Evolutionary conservation across 1,140 invertebrate genomes (phyloP).

Genomic region (Chrysoperla carnea): DNA sequence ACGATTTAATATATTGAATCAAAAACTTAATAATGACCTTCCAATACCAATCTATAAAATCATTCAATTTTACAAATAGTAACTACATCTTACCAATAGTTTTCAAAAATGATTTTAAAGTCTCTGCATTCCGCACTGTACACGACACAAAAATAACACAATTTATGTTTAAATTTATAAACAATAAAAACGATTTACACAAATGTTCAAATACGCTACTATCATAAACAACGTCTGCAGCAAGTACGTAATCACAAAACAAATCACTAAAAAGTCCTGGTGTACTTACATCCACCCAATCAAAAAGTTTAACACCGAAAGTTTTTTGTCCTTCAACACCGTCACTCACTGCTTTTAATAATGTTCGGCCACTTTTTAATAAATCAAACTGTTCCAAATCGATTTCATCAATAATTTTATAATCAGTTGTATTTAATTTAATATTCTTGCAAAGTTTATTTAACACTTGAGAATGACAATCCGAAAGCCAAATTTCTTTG

Average conservation of each 20-base stretch:
- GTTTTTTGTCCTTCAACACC: constrained; percentile 4
- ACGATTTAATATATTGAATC: no score
- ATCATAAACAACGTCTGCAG: constrained; percentile 35
- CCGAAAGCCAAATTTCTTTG: constrained; percentile 29
- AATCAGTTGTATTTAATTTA: constrained; percentile 17
- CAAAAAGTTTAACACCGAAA: constrained; percentile 18
- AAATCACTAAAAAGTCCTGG: constrained; percentile 9
- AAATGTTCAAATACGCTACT: constrained; percentile 21
- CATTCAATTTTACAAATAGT: no score
- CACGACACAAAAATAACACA: constrained; percentile 25
- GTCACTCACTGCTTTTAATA: constrained; percentile 8
- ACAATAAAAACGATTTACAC: constrained; percentile 19
- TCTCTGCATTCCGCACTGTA: constrained; percentile 28
- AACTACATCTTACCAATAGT: constrained; percentile 22
- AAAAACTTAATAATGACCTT: no score
- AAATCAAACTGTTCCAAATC: no score
- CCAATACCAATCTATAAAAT: no score
- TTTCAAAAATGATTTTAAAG: constrained; percentile 23
- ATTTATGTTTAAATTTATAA: constrained; percentile 14
- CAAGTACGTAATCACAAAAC: constrained; percentile 27
- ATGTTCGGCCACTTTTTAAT: no score
- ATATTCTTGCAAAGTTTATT: constrained; percentile 26
- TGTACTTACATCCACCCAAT: constrained; percentile 29
- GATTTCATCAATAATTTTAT: not conserved
- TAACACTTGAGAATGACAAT: constrained; percentile 30